Evolutionary conservation across 2,113 vertebrate genomes (phyloP).

Genomic region (Poecilia latipinna): DNA sequence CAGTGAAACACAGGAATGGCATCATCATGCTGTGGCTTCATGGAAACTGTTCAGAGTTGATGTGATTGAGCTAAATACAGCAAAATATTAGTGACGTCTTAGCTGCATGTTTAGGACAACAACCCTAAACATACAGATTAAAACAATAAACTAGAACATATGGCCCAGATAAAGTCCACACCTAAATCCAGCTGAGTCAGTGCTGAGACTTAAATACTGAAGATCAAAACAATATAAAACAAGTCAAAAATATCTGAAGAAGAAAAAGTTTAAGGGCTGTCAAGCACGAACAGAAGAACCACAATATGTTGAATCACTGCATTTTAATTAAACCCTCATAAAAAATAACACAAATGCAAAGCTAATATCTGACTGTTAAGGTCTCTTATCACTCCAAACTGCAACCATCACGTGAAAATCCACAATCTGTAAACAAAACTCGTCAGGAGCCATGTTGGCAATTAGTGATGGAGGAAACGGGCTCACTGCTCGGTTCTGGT

Average conservation of each 20-base stretch:
- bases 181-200: too few species aligned
- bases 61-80: background rate
- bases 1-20: background rate
- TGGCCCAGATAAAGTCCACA: too few species aligned
- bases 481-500: conserved; percentile 44
- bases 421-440: conserved; percentile 4
- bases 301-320: too few species aligned
- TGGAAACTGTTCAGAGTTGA: background rate
- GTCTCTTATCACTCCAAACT: conserved; percentile 1
- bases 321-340: too few species aligned
- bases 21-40: too few species aligned
- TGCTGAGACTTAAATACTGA: too few species aligned
- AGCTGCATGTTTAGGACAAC: background rate
- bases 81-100: too few species aligned
- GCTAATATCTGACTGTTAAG: background rate
- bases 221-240: too few species aligned
- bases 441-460: conserved; percentile 12
- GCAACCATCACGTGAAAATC: conserved; percentile 21
- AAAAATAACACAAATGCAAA: background rate
- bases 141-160: too few species aligned
- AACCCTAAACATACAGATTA: background rate
- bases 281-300: background rate
- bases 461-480: conserved; percentile 53
- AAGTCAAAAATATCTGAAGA: too few species aligned
- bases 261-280: background rate